phyloP scores from a whole-genome alignment of 1,140 invertebrate genomes.

The Lanistes nyassanus region DNA sequence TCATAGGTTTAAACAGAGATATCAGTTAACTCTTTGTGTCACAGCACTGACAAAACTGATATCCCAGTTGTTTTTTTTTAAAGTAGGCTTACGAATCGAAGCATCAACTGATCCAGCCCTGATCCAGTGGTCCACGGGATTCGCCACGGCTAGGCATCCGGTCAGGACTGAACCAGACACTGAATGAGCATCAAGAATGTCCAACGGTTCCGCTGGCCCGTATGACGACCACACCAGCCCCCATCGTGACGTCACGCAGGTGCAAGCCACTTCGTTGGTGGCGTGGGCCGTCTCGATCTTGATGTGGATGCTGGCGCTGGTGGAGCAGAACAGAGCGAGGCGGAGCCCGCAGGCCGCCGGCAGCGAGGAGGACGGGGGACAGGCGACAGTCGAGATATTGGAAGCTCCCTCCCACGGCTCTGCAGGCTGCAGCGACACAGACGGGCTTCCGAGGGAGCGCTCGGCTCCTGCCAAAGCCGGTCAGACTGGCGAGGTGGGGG shows the following conservation, averaged over 20 bases:
- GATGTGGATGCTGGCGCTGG: slow-evolving; percentile 23
- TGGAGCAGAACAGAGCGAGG: not conserved
- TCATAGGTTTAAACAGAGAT: no score
- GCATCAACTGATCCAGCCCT: no score
- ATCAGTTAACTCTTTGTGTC: no score
- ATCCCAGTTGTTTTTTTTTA: no score
- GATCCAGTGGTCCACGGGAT: no score
- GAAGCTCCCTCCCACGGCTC: not conserved
- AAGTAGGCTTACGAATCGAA: no score
- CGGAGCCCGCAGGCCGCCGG: slow-evolving; percentile 12
- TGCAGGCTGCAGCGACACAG: not conserved
- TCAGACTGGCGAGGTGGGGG: not conserved
- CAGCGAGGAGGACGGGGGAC: not conserved
- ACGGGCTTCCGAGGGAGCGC: not conserved
- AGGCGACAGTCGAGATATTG: not conserved
- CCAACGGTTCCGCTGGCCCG: not conserved
- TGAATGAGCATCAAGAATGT: no score
- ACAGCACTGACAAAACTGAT: no score
- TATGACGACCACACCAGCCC: slow-evolving; percentile 38
- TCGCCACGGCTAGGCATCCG: no score
- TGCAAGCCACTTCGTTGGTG: slow-evolving; percentile 38
- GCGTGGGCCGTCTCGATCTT: slow-evolving; percentile 15
- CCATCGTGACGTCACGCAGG: slow-evolving; percentile 38
- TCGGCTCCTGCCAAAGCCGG: no score
- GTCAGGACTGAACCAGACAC: no score